Percentiles rank a stretch among this genome's conserved stretches.
phyloP scores from a whole-genome alignment of 2,113 vertebrate genomes.

The Bettongia penicillata region DNA sequence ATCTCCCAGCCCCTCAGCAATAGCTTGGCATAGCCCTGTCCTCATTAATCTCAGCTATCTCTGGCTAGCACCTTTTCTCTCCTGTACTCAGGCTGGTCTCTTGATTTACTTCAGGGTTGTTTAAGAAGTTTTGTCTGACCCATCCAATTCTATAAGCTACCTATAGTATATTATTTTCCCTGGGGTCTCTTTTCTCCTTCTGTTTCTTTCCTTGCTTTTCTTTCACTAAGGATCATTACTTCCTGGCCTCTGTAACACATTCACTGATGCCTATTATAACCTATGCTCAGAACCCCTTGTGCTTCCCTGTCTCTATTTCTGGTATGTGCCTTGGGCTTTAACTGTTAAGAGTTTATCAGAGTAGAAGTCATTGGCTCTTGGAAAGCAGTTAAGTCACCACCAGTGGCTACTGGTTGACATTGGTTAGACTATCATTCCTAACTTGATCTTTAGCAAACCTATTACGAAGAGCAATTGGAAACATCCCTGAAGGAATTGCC shows the following conservation, averaged over 20 bases:
- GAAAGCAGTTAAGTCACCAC: not conserved
- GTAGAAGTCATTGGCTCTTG: not conserved
- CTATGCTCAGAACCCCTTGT: not conserved
- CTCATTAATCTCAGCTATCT: constrained; percentile 56
- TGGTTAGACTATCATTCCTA: not conserved
- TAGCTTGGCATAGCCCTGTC: not conserved
- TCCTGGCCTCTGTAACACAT: not conserved
- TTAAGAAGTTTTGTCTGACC: constrained; percentile 55
- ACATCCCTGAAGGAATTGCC: not conserved
- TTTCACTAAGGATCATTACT: not conserved
- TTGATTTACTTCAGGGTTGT: constrained; percentile 23
- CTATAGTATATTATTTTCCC: not conserved
- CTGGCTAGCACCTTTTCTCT: constrained; percentile 19
- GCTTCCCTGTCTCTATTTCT: not conserved
- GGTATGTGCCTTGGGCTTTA: not conserved
- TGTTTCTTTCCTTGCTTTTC: not conserved
- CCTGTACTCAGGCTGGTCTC: not conserved
- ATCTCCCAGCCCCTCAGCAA: not conserved
- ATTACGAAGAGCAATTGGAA: not conserved
- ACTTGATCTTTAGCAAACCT: not conserved
- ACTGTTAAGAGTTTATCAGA: not conserved
- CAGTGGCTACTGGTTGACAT: not conserved
- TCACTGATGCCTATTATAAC: not conserved
- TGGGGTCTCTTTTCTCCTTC: not conserved
- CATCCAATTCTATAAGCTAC: not conserved